Conservation (phyloP, 2,888 invertebrate genomes). For the Pegoplata infirma region DNA sequence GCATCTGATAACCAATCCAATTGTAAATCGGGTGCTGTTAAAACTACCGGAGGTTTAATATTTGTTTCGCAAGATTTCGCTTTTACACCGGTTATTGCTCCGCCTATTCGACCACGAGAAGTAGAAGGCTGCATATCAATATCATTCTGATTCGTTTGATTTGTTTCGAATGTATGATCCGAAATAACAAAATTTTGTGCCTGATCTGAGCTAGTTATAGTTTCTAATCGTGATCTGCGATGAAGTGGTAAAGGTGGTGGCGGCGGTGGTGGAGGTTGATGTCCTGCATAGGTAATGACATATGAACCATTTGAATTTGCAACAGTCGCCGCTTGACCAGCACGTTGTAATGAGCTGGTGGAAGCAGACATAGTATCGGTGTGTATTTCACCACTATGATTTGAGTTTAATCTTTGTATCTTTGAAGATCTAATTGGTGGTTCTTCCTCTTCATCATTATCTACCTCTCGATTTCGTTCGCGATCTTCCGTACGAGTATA, state of each 20-base stretch:
- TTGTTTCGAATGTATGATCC: constrained; percentile 15
- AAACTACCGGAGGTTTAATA: constrained; percentile 66
- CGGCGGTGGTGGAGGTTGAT: constrained; percentile 42
- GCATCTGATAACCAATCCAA: constrained; percentile 86
- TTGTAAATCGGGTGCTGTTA: constrained; percentile 84
- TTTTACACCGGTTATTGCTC: background rate
- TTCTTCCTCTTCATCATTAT: constrained; percentile 44
- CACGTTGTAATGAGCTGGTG: constrained; percentile 15
- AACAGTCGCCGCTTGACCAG: constrained; percentile 10
- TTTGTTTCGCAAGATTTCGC: constrained; percentile 40
- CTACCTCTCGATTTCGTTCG: background rate
- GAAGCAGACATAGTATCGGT: constrained; percentile 24
- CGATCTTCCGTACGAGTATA: constrained; percentile 40
- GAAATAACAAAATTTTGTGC: constrained; percentile 32
- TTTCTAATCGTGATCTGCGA: constrained; percentile 39
- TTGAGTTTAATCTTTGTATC: constrained; percentile 51
- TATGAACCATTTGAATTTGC: constrained; percentile 58
- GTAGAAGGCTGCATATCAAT: constrained; percentile 52
- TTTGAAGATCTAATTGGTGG: constrained; percentile 41
- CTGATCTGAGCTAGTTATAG: constrained; percentile 49
- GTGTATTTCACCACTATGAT: constrained; percentile 52
- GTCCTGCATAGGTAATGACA: constrained; percentile 63
- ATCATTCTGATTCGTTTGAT: background rate
- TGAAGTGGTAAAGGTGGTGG: constrained; percentile 29
- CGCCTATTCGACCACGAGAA: constrained; percentile 32